These are phyloP conservation scores for Neomorphus geoffroyi DNA, from an alignment of 2,797 vertebrate genomes.

Conservation along the genomic window DNA sequence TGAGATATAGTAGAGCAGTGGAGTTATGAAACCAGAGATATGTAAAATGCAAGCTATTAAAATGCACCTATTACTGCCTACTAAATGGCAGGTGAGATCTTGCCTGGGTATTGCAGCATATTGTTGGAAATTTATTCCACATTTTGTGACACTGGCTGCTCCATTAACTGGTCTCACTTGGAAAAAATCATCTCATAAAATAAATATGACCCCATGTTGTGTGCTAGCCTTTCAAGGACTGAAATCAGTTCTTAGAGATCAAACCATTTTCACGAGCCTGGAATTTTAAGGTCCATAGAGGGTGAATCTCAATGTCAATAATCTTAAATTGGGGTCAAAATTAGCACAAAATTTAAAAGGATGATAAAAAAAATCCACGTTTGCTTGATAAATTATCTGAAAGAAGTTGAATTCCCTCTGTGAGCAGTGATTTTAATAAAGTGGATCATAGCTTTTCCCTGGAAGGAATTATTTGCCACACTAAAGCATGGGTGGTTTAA, in stretches of 20 bases:
- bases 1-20: constrained; percentile 3
- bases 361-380: neutral
- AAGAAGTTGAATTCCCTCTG: neutral
- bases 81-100: constrained; percentile 63
- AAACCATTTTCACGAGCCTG: constrained; percentile 15
- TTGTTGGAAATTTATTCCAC: constrained; percentile 45
- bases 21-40: constrained; percentile 58
- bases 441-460: neutral
- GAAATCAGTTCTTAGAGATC: constrained; percentile 57
- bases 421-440: neutral
- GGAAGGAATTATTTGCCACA: neutral
- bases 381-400: neutral
- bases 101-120: neutral
- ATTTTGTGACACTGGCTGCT: constrained; percentile 10
- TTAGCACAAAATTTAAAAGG: neutral
- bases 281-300: neutral
- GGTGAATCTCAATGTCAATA: constrained; percentile 24
- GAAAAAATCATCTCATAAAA: constrained; percentile 68
- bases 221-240: constrained; percentile 40
- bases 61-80: constrained; percentile 35
- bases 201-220: constrained; percentile 45
- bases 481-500: neutral
- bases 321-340: neutral
- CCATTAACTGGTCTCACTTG: constrained; percentile 62
- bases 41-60: constrained; percentile 45